Base-by-base conservation (phyloP, 2,797 vertebrate species). In the Pterois miles region DNA sequence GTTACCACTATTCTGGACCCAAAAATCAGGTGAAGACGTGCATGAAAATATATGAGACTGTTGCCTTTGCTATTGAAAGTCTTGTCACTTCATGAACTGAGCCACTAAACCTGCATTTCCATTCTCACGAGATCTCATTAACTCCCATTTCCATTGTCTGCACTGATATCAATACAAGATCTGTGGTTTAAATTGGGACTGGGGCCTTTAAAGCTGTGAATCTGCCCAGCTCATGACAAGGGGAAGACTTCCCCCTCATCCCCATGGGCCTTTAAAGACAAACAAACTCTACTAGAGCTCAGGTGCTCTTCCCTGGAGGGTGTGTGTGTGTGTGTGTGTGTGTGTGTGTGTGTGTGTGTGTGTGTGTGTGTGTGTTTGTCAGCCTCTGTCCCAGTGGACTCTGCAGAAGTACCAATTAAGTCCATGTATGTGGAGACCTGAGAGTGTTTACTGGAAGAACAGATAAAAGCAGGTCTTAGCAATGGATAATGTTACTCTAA, bases 101-200 rank as follows among this genome's bases (percentile, higher is more conserved):
- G 34, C 20, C 9, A 50, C 25, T 50, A 68, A 70, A 81, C 54
- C 58, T 70, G 58, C 36, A 50, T 25, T 65, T 64, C 63, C 14
- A 12, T 52, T 69, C 89, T 89, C 86, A 27, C 20, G 88, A 86
- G 89, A 83, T 56, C 90, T 92, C 81, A 89, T 93, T 91, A 92
- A 72, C 56, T 71, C 22, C 38, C 53, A 64, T 78, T 82, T 75
- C 80, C 72, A 58, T 25, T 22, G 38, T 50, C 43, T 36, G 18
- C 2, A 18, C 58, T 57, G 33, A 77, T 66, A 80, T 66, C 69
- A 27, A 80, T 65, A 71, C 34, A 78, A 81, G 72, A 73, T 69
- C 25, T 14, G 20, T 2, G 20, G 31, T 27, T 57, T 67, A 66
- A 81, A 84, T 82, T 77, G 78, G 62, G 83, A 81, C 6, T 8